Base-by-base conservation (phyloP, 2,888 invertebrate genomes). In the Phyto melanocephala region DNA sequence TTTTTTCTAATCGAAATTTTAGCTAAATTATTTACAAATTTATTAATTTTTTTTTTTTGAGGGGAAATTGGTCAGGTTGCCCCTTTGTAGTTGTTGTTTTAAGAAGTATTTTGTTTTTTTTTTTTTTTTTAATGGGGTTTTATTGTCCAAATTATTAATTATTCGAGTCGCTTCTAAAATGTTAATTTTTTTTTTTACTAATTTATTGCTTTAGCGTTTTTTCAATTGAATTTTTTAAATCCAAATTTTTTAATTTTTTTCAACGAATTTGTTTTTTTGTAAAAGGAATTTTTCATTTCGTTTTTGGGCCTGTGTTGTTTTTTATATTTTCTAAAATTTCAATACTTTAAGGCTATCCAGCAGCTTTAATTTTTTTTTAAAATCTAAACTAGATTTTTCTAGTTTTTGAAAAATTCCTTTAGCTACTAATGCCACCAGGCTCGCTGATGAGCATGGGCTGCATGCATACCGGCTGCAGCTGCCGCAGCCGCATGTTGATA, bases 401-500 rank as follows among this genome's bases (percentile, higher is more conserved):
- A 56, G 10, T 50, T 17, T 7, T 1, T 24, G 7, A 58, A 47
- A 37, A 28, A 28, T 20, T 28, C 28, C 40, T 17, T 45, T 24
- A 35, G 13, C 17, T 13, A 47, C 33, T 79, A 82, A 52, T 76
- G 88, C 91, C 91, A 91, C 91, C 91, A 91, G 52, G 88, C 87
- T 33, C 88, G 86, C 83, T 88, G 90, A 85, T 88, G 87, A 56
- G 84, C 84, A 78, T 87, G 87, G 5, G 88, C 85, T 11, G 87
- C 88, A 52, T 93, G 93, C 81, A 90, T 88, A 74, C 89, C 88
- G 15, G 89, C 88, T 1, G 90, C 88, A 24, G 90, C 88, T 2
- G 90, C 89, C 6, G 86, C 89, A 15, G 87, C 91, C 10, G 89
- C 87, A 85, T 91, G 91, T 67, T 90, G 91, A 83, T 89, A 89